These are phyloP conservation scores for Hololepta plana DNA, from an alignment of 2,888 invertebrate genomes.

Conservation along the genomic window DNA sequence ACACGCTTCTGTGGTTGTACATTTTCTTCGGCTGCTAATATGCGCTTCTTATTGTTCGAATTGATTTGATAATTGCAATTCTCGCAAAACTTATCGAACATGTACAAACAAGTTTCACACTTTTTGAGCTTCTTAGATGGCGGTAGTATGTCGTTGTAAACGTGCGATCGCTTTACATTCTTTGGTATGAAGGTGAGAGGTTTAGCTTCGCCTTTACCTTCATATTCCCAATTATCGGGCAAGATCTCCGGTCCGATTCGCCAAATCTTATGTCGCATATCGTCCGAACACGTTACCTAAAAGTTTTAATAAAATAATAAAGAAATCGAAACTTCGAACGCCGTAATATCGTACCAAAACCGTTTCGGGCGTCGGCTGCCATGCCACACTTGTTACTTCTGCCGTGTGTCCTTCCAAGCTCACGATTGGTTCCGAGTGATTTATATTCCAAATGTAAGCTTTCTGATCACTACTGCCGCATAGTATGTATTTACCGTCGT, in stretches of 20 bases:
- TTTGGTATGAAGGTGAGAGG: conserved; percentile 10
- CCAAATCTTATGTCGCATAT: conserved; percentile 64
- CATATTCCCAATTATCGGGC: conserved; percentile 18
- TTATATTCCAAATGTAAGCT: conserved; percentile 72
- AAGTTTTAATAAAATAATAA: no score
- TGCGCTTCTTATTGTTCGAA: no score
- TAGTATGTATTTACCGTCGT: conserved; percentile 61
- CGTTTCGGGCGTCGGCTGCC: no score
- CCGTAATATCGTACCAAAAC: conserved; percentile 32
- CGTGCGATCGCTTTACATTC: conserved; percentile 10
- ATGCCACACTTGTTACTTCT: conserved; percentile 78
- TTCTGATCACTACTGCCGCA: conserved; percentile 79
- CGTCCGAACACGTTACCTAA: conserved; percentile 70
- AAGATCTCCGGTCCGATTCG: conserved; percentile 36
- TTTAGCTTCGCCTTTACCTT: conserved; percentile 14
- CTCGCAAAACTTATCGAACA: no score
- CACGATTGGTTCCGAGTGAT: conserved; percentile 42
- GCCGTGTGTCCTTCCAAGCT: conserved; percentile 58
- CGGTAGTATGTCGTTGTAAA: no score
- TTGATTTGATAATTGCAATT: no score
- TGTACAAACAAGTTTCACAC: no score
- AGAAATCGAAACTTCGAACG: no score
- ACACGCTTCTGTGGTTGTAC: no score
- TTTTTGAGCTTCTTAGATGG: no score
- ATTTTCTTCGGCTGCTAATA: no score